phyloP scores from a whole-genome alignment of 2,113 vertebrate genomes.

The Dipodomys stephensi region DNA sequence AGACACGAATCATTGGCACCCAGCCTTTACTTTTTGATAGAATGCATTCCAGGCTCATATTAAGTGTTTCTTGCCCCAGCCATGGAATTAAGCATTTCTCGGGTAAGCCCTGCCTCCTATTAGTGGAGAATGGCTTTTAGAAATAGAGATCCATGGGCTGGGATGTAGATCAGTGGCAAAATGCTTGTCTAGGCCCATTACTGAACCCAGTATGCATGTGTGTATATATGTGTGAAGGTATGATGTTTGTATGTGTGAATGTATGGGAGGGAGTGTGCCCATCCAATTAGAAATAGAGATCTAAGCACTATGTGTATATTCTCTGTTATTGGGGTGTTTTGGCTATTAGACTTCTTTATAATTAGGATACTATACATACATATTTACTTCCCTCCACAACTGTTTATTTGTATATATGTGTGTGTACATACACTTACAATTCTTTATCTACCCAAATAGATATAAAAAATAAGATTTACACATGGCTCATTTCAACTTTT shows the following conservation, averaged over 20 bases:
- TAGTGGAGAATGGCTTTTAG: constrained; percentile 40
- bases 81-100: constrained; percentile 8
- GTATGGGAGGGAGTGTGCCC: too few relatives aligned
- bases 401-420: neutral
- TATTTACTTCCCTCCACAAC: neutral
- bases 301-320: neutral
- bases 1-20: too few relatives aligned
- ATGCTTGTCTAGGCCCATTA: too few relatives aligned
- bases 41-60: neutral
- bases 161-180: too few relatives aligned
- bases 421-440: neutral
- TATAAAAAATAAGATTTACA: neutral
- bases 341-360: neutral
- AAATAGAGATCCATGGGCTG: neutral
- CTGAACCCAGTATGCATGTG: too few relatives aligned
- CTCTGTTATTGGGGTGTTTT: neutral
- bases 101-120: neutral
- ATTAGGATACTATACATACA: neutral
- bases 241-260: too few relatives aligned
- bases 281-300: neutral
- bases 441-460: neutral
- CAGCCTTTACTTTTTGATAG: neutral
- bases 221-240: too few relatives aligned
- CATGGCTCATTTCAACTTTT: neutral
- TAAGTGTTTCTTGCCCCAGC: neutral